Base-by-base conservation (phyloP, 2,113 vertebrate genomes). In the Cyrtonyx montezumae region DNA sequence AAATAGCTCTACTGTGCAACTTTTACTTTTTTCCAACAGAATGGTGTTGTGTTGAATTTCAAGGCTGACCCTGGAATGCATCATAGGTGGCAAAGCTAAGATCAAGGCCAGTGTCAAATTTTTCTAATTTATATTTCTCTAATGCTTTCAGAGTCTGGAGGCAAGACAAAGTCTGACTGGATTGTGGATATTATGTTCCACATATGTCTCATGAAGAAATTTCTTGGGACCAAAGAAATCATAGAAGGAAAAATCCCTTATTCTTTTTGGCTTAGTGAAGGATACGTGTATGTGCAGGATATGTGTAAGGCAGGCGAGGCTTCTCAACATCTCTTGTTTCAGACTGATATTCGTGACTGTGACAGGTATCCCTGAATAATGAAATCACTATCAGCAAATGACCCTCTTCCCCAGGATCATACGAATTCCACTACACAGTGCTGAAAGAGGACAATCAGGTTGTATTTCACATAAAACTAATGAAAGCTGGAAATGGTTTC, bases 1-100 rank as follows among this genome's bases (percentile, higher is more conserved):
- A 88, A 94, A 91, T 61, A 73, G 51, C 77, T 96, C 59, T 68
- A 66, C 78, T 66, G 74, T 84, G 63, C 66, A 86, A 80, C n/a
- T 91, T 91, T 55, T 79, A 5, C 91, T 83, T 94, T 77, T 51
- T 93, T 93, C 90, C n/a, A 63, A 82, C 73, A 61, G 89, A 91
- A 84, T 23, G 37, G 87, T 75, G 71, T 0, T 88, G 56, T 94
- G 93, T 81, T 91, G 78, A 90, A 93, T 95, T 96, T 95, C 91
- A 95, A 87, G 79, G 43, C 65, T 92, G 85, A 88, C 28, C 76
- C 79, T 95, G 92, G 74, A 94, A 96, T 78, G 19, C 79, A 70
- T 92, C 77, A 82, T 80, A 91, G 90, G 93, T 87, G 77, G 69
- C 80, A 93, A 95, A 90, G 83, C 61, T 92, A 92, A 96, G 83